phyloP scores from a whole-genome alignment of 2,113 vertebrate genomes.

The Climacteris rufus region DNA sequence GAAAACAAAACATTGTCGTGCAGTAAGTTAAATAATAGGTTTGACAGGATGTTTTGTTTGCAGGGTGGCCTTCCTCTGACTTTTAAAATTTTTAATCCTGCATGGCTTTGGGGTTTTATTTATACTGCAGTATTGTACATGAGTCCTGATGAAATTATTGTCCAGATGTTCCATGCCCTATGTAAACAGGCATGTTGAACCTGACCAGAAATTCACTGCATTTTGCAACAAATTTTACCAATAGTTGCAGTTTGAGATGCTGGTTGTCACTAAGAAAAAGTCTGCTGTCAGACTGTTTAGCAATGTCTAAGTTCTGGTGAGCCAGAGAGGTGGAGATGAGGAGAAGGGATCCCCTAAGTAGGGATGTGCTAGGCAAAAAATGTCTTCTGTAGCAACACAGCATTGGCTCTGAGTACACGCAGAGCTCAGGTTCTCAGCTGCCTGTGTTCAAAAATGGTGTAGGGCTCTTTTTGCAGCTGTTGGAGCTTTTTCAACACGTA shows the following conservation, averaged over 20 bases:
- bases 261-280: background rate
- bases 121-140: background rate
- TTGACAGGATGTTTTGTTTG: background rate
- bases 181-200: background rate
- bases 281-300: background rate
- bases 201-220: background rate
- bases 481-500: background rate
- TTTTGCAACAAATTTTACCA: background rate
- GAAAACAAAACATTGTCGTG: background rate
- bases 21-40: background rate
- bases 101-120: background rate
- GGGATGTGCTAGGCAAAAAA: background rate
- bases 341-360: fast-evolving
- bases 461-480: background rate
- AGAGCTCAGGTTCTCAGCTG: background rate
- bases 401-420: fast-evolving
- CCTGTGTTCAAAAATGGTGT: background rate
- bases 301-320: background rate
- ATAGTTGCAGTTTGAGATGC: background rate
- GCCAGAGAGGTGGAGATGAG: background rate
- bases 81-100: background rate
- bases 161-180: background rate
- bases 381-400: fast-evolving
- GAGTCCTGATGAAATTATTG: background rate
- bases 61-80: background rate